These are phyloP conservation scores for Ctenomys sociabilis DNA, from an alignment of 2,113 vertebrate genomes.

Conservation along the genomic window DNA sequence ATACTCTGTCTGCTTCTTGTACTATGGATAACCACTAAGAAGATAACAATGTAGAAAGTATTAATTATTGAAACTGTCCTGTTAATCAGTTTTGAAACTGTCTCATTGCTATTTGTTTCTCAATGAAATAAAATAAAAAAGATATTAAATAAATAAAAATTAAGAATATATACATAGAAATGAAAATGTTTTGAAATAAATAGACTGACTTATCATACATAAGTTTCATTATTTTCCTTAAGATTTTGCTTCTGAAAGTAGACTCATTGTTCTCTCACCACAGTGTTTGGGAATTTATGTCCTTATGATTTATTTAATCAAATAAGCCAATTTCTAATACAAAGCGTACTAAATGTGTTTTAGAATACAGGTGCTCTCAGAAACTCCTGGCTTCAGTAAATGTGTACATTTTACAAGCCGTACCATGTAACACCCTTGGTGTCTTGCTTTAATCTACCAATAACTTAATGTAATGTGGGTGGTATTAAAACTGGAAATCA, in stretches of 20 bases:
- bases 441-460: not conserved
- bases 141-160: too few relatives aligned
- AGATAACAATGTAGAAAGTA: too few relatives aligned
- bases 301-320: not conserved
- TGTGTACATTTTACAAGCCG: not conserved
- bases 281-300: not conserved
- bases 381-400: not conserved
- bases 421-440: not conserved
- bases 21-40: too few relatives aligned
- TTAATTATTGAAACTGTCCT: too few relatives aligned
- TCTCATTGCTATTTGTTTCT: too few relatives aligned
- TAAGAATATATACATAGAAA: not conserved
- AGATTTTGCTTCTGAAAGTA: not conserved
- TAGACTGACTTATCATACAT: not conserved
- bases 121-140: too few relatives aligned
- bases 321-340: not conserved
- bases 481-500: slow-evolving; percentile 25
- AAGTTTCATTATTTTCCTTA: not conserved
- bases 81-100: too few relatives aligned
- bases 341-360: not conserved
- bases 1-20: too few relatives aligned
- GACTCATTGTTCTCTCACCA: not conserved
- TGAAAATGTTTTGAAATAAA: not conserved
- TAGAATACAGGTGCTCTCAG: fast-evolving
- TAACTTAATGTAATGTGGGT: not conserved